Evolutionary conservation across 2,888 invertebrate genomes (phyloP), one percentile per base, ranked within the genome.

Genomic region (Melinopterus prodromus): DNA sequence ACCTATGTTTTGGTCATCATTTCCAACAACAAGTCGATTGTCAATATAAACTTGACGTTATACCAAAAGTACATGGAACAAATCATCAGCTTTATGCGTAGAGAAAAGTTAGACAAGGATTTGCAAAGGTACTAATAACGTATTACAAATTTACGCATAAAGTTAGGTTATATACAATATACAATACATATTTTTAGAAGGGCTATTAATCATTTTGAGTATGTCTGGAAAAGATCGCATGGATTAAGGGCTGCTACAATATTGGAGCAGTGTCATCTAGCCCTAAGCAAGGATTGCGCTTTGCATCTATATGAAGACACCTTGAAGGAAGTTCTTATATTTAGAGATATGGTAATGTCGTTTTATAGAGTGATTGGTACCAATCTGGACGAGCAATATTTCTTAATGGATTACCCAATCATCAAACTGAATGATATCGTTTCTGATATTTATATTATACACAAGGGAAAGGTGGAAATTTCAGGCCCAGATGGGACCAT

Each of bases 11-110:
- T 85, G 14, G 85, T 86, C 2, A 79, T 82, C 5, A 83, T 85
- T 36, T 80, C 84, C 16, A 85, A 84, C 75, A 81, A 82, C 6
- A 84, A 83, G 79, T 82, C 84, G 6, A 81, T 81, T 38, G 76
- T 84, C 16, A 84, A 85, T 76, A 71, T 83, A 38, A 84, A 84
- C 79, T 78, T 85, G 69, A 83, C 85, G 0, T 69, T 82, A 12
- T 85, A 85, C 76, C 85, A 85, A 80, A 83, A 85, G 74, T 81
- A 84, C 70, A 84, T 85, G 83, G 81, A 80, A 12, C 83, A 85
- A 77, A 79, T 86, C 71, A 81, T 84, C 15, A 78, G 72, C 35
- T 86, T 82, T 72, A 84, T 85, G 84, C 83, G 82, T 36, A 78
- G 76, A 26, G 82, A 84, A 72, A 79, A 80, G 53, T 80, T 85